Base-by-base conservation (phyloP, 2,888 invertebrate species). In the Punctoribates punctum region DNA sequence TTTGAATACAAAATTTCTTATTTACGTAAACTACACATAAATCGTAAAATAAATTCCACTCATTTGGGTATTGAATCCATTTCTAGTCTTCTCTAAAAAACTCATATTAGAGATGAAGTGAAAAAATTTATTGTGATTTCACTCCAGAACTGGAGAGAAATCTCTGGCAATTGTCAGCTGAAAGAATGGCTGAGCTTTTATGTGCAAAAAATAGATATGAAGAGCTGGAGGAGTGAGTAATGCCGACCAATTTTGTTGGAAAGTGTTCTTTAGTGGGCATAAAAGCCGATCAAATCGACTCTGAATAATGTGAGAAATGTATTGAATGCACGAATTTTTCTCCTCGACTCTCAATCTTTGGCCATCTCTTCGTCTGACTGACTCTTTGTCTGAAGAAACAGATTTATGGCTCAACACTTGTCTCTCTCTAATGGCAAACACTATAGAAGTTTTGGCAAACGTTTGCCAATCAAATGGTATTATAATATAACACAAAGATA, bases 131-230 rank as follows among this genome's bases (percentile, higher is more conserved):
- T 20, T 51, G 51, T 51, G 20, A 20, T 51, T 3, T 20, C 51
- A 9, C 5, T 48, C 48, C 2, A 51, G 11, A 51, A 20, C n/a
- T 48, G 4, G 9, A 13, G 8, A 42, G n/a, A 20, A 20, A 51
- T 51, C 17, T 51, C 51, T n/a, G 51, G 9, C n/a, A 51, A 51
- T 51, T 51, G n/a, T 51, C n/a, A 51, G n/a, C 51, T 51, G n/a
- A 51, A 51, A 51, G 51, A 51, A 51, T 51, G 51, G 42, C 42
- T 13, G 6, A 9, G 9, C 42, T 11, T 42, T 42, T 42, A 42
- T 51, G 51, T 51, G 51, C n/a, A n/a, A 20, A 51, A 51, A 51
- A 51, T 51, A 51, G 51, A 51, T 51, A 51, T 51, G 51, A 51
- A 51, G 51, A 20, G 51, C 4, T 8, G 8, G 8, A 34, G 4